Conservation (phyloP, 2,113 vertebrate genomes). For the Nycticorax nycticorax region DNA sequence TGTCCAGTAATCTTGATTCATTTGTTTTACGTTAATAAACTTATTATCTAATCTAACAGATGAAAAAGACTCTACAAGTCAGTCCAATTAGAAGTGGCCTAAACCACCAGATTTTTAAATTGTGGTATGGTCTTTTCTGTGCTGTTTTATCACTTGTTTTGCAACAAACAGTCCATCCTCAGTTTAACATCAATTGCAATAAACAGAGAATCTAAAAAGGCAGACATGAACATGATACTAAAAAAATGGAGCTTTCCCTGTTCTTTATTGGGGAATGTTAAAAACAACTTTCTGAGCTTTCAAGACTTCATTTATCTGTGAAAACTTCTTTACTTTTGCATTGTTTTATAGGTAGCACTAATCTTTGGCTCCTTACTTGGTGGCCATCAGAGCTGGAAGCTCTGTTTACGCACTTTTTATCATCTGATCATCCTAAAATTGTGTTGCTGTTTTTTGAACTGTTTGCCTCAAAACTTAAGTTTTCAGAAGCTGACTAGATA, state of each 20-base stretch:
- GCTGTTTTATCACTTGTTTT: not conserved
- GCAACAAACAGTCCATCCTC: not conserved
- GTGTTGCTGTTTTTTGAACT: not conserved
- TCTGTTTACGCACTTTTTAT: not conserved
- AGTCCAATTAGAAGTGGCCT: not conserved
- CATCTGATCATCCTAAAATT: not conserved
- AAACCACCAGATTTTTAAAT: not conserved
- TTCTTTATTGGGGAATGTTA: not conserved
- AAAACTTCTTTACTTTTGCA: not conserved
- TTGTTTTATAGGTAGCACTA: not conserved
- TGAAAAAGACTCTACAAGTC: not conserved
- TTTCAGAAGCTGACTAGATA: not conserved
- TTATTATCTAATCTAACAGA: not conserved
- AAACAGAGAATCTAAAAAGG: not conserved
- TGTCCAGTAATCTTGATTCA: not conserved
- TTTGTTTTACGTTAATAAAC: not conserved
- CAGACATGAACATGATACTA: not conserved
- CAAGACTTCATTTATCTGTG: not conserved
- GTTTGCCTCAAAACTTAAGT: not conserved
- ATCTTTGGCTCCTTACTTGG: not conserved
- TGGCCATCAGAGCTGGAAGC: not conserved
- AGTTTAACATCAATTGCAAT: not conserved
- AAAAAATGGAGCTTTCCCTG: not conserved
- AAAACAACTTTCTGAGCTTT: not conserved
- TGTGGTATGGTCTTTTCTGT: not conserved